Base-by-base conservation (phyloP, 2,888 invertebrate species). In the Lepidocyrtoides sp. region DNA sequence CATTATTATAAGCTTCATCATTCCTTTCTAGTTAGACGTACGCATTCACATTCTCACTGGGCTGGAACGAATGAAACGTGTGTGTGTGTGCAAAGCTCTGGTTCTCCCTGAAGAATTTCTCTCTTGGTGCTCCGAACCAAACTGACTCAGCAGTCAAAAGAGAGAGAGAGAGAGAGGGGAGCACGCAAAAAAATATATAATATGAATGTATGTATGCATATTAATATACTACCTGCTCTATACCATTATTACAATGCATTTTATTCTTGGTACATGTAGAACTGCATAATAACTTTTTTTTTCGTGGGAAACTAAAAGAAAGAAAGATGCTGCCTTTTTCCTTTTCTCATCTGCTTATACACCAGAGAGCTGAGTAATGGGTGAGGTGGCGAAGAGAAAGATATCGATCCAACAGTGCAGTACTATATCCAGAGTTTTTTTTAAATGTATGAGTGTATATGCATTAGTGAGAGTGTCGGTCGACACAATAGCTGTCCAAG, bases 401-500 rank as follows among this genome's bases (percentile, higher is more conserved):
- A 88, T 92, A 92, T 92, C 92, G 92, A 92, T 92, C 92, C 89
- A 83, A 12, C 14, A 32, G 63, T 29, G 2, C 4, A 51, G 14
- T 41, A 41, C 10, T 14, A 23, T 20, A 23, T 20, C 5, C 20
- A 60, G 57, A n/a, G 23, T n/a, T n/a, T n/a, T n/a, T n/a, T n/a
- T n/a, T n/a, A n/a, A n/a, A n/a, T 2, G 44, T 5, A 44, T 44
- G 44, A 44, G 12, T 44, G 10, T 44, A 44, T 44, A 44, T 8
- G 10, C 14, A 1, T 44, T 1, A 5, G 44, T 44, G 44, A 29
- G 63, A 12, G 41, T 77, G 83, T 51, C 20, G 17, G 63, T 63
- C 89, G 86, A 90, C 92, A 89, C 89, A 92, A 90, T 87, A 83
- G 86, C 86, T 72, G 86, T 90, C 89, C 92, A 91, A 90, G 83